Conservation (phyloP, 1,140 invertebrate genomes). For the Paramacrobiotus metropolitanus region DNA sequence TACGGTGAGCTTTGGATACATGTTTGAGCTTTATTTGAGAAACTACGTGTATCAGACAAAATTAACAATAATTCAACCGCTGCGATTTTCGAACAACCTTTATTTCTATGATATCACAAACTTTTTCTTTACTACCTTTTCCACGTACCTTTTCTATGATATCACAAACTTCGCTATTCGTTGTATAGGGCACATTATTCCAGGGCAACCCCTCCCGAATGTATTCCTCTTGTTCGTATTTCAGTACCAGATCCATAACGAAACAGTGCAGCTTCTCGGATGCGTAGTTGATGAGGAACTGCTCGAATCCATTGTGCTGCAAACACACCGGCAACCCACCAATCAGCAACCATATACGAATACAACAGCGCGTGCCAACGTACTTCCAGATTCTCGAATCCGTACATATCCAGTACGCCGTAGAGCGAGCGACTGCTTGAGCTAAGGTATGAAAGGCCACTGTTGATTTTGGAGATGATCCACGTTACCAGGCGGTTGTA, state of each 20-base stretch:
- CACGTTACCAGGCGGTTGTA: conserved; percentile 52
- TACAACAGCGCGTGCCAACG: conserved; percentile 18
- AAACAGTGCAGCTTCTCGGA: conserved; percentile 66
- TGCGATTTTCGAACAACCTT: conserved; percentile 5
- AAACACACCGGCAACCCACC: conserved; percentile 10
- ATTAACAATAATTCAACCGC: too few species aligned
- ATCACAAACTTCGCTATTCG: conserved; percentile 19
- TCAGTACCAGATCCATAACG: conserved; percentile 38
- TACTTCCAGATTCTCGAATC: conserved; percentile 52
- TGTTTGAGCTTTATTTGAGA: too few species aligned
- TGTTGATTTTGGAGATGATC: conserved; percentile 43
- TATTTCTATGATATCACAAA: background rate
- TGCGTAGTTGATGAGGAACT: conserved; percentile 70
- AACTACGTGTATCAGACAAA: too few species aligned
- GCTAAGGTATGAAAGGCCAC: conserved; percentile 14
- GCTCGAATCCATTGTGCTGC: conserved; percentile 30
- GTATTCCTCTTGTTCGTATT: conserved; percentile 62
- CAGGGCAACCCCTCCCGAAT: conserved; percentile 45
- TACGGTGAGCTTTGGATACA: too few species aligned
- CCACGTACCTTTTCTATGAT: conserved; percentile 22
- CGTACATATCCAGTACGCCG: conserved; percentile 61
- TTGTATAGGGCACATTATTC: conserved; percentile 33
- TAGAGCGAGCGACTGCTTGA: conserved; percentile 29
- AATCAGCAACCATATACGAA: conserved; percentile 7
- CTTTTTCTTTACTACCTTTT: background rate